Conservation (phyloP, 2,888 invertebrate species). For the Cancer borealis region DNA sequence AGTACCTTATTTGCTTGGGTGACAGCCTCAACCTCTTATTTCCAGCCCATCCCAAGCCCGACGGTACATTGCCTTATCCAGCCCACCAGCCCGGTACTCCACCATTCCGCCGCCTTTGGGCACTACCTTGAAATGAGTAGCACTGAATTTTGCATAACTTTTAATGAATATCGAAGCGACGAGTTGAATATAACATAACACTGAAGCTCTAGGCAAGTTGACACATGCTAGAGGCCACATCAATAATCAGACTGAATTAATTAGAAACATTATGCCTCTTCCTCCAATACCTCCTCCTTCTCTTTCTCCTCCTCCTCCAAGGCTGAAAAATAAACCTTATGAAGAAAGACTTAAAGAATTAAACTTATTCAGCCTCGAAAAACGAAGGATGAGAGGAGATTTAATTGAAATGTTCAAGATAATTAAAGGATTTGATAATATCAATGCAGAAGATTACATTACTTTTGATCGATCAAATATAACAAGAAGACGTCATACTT, state of each 20-base stretch:
- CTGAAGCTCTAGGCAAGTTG: not conserved
- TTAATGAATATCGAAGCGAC: slow-evolving; percentile 12
- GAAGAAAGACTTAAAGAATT: too few relatives aligned
- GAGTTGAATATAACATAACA: not conserved
- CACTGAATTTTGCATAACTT: not conserved
- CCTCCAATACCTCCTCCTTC: too few relatives aligned
- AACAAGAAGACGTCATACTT: too few relatives aligned
- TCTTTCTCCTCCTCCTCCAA: not conserved
- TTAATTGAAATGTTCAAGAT: too few relatives aligned
- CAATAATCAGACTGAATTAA: not conserved
- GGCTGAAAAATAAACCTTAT: too few relatives aligned
- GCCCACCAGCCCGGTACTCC: not conserved
- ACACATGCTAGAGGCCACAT: not conserved
- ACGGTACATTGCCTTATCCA: not conserved
- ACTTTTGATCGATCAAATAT: too few relatives aligned
- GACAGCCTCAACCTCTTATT: not conserved
- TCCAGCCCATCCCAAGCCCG: not conserved
- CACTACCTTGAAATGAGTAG: not conserved
- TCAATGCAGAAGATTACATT: too few relatives aligned
- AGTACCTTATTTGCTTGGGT: not conserved
- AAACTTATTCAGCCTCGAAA: too few relatives aligned
- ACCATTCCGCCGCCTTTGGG: not conserved
- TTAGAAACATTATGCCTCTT: not conserved
- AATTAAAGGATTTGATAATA: too few relatives aligned
- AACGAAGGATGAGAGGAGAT: too few relatives aligned